Evolutionary conservation across 2,113 vertebrate genomes (phyloP).

Genomic region (Cyanocitta stelleri): DNA sequence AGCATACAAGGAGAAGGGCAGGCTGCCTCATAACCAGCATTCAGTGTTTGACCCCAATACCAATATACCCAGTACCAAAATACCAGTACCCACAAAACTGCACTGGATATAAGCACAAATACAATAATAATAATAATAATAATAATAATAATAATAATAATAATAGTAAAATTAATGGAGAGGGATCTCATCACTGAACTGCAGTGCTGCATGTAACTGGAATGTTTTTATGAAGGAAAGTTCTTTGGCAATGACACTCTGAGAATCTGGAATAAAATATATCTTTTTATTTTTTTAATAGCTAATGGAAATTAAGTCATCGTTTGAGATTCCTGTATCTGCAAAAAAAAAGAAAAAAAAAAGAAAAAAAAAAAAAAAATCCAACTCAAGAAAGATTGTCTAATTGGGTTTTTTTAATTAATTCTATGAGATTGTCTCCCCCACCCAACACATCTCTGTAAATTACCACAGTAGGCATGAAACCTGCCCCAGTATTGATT

Average conservation of each 20-base stretch:
- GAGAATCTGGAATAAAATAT: background rate
- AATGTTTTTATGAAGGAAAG: background rate
- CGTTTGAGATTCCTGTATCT: background rate
- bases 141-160: background rate
- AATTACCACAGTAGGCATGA: background rate
- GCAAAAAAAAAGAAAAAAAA: background rate
- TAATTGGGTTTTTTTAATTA: background rate
- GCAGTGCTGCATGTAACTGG: background rate
- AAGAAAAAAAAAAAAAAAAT: background rate
- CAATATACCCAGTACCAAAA: background rate
- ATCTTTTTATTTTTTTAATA: background rate
- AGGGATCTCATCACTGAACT: background rate
- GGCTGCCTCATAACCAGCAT: background rate
- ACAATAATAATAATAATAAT: background rate
- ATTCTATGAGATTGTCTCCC: background rate
- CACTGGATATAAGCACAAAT: background rate
- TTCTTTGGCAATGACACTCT: background rate
- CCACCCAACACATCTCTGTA: background rate
- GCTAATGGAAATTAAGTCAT: background rate
- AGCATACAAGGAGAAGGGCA: background rate
- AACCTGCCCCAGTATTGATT: constrained; percentile 42
- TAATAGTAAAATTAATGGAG: background rate
- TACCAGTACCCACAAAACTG: background rate
- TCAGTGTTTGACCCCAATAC: background rate
- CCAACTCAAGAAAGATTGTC: background rate